Evolutionary conservation across 2,113 vertebrate species (phyloP).

Genomic region (Sardina pilchardus): DNA sequence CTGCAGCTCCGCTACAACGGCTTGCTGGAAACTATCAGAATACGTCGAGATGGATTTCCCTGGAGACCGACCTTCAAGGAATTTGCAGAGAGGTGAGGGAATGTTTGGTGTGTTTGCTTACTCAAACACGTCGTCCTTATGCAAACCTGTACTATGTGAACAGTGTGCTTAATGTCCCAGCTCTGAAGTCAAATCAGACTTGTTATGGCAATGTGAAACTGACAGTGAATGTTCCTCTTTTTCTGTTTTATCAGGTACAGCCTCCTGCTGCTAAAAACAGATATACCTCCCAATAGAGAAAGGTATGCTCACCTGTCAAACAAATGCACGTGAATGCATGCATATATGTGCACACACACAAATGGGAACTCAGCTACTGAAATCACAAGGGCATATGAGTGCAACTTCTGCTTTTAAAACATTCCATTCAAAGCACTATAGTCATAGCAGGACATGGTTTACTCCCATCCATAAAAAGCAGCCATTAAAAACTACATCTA

Average conservation of each 20-base stretch:
- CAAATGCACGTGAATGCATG: neutral
- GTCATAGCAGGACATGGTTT: too few species aligned
- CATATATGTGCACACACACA: neutral
- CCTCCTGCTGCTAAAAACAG: constrained; percentile 70
- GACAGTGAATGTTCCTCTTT: constrained; percentile 24
- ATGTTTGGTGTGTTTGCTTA: neutral
- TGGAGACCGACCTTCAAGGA: constrained; percentile 76
- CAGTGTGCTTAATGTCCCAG: neutral
- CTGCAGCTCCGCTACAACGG: constrained; percentile 74
- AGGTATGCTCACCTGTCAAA: constrained; percentile 57
- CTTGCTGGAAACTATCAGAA: constrained; percentile 74
- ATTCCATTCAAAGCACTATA: too few species aligned
- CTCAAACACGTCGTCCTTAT: neutral
- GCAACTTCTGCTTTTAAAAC: too few species aligned
- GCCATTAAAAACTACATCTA: too few species aligned
- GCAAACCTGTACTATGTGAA: neutral
- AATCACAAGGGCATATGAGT: neutral
- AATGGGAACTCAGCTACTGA: neutral
- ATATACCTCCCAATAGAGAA: constrained; percentile 62
- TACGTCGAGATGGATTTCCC: constrained; percentile 75
- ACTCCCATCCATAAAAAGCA: too few species aligned
- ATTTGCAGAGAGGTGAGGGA: constrained; percentile 70
- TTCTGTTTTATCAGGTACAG: constrained; percentile 61
- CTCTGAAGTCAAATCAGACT: neutral
- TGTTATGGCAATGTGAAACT: neutral